Conservation (phyloP, 1,140 invertebrate genomes). For the Babylonia areolata region DNA sequence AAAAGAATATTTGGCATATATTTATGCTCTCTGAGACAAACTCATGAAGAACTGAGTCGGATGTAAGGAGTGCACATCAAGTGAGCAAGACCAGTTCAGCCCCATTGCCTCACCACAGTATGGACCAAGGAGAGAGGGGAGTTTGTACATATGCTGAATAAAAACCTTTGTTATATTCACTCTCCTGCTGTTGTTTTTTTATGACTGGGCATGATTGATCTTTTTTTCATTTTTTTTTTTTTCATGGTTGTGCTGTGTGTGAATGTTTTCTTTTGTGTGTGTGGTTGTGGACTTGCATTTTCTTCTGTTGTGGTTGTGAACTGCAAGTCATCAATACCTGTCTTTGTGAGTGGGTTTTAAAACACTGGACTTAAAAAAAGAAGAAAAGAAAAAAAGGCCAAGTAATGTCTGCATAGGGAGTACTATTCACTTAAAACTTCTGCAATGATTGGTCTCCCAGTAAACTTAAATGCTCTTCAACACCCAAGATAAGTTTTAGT, state of each 20-base stretch:
- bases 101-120: constrained; percentile 15
- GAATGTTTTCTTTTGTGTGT: constrained; percentile 41
- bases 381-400: no score
- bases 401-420: no score
- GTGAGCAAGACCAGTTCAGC: constrained; percentile 33
- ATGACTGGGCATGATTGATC: neutral
- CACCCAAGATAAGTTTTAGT: no score
- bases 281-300: constrained; percentile 25
- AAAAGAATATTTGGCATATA: neutral
- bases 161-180: neutral
- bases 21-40: neutral
- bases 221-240: neutral
- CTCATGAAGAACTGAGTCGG: neutral
- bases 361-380: no score
- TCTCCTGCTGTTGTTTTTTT: neutral
- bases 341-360: no score
- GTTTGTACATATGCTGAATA: constrained; percentile 34
- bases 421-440: no score
- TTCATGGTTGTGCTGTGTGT: neutral
- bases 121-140: constrained; percentile 29
- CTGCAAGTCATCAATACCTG: no score
- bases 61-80: neutral
- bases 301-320: no score
- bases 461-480: no score
- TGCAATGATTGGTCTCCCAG: no score